Evolutionary conservation across 2,888 invertebrate genomes (phyloP).

Genomic region (Lycocerus yunnanus): DNA sequence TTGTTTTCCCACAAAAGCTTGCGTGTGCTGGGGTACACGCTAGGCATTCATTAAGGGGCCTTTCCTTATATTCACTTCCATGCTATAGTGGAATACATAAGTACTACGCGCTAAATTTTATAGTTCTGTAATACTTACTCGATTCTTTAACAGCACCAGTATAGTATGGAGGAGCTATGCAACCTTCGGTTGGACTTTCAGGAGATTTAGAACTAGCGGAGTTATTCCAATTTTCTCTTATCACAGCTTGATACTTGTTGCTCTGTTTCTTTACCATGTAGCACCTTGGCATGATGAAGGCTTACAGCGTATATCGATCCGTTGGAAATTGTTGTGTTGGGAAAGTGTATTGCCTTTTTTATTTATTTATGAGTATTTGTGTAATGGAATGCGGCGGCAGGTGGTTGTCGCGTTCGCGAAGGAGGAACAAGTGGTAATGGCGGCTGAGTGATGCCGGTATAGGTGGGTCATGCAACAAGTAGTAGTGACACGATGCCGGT

Average conservation of each 20-base stretch:
- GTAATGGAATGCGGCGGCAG: constrained; percentile 44
- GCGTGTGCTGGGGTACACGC: constrained; percentile 30
- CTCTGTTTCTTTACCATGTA: constrained; percentile 75
- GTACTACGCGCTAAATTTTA: constrained; percentile 7
- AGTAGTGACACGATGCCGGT: constrained; percentile 46
- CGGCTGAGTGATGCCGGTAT: constrained; percentile 44
- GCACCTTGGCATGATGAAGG: constrained; percentile 70
- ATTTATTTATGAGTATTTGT: constrained; percentile 32
- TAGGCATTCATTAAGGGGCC: constrained; percentile 33
- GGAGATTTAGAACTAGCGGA: constrained; percentile 51
- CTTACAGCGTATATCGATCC: constrained; percentile 19
- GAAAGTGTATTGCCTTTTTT: constrained; percentile 22
- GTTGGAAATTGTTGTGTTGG: constrained; percentile 12
- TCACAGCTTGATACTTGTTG: constrained; percentile 57
- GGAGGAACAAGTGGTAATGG: constrained; percentile 46
- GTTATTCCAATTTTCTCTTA: constrained; percentile 56
- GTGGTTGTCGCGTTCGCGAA: constrained; percentile 47
- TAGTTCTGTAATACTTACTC: constrained; percentile 34
- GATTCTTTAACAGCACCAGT: constrained; percentile 56
- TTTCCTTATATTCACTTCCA: constrained; percentile 20
- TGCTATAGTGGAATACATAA: constrained; percentile 14
- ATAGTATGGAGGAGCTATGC: constrained; percentile 65
- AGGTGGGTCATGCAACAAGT: constrained; percentile 55
- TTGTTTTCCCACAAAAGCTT: constrained; percentile 24
- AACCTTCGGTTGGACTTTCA: constrained; percentile 64